phyloP scores from a whole-genome alignment of 2,797 vertebrate genomes.

The Gila robusta region DNA sequence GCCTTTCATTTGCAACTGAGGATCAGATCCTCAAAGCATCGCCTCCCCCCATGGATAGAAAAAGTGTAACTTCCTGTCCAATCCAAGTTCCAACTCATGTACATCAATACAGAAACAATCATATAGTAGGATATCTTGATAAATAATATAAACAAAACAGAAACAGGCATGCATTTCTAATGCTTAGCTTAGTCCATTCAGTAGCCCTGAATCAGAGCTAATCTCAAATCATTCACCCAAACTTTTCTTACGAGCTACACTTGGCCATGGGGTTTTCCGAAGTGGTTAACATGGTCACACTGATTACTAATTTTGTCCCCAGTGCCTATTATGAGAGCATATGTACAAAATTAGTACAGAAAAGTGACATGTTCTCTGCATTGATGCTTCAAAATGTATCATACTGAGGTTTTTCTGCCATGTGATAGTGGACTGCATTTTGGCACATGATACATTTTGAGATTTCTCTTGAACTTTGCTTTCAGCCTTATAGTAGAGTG shows the following conservation, averaged over 20 bases:
- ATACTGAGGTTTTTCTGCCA: conserved; percentile 69
- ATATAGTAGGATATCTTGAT: conserved; percentile 24
- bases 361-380: conserved; percentile 88
- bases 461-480: conserved; percentile 75
- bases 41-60: conserved; percentile 88
- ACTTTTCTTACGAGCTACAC: conserved; percentile 75
- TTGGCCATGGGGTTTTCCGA: conserved; percentile 89
- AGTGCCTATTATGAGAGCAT: conserved; percentile 58
- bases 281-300: conserved; percentile 86
- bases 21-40: conserved; percentile 87
- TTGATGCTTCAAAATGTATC: conserved; percentile 94
- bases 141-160: conserved; percentile 24
- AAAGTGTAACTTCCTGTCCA: conserved; percentile 76
- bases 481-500: conserved; percentile 74
- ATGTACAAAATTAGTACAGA: conserved; percentile 85
- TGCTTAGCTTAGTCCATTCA: conserved; percentile 60
- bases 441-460: conserved; percentile 86
- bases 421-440: conserved; percentile 77
- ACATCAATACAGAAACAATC: conserved; percentile 85
- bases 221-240: conserved; percentile 56
- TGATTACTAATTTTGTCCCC: conserved; percentile 85
- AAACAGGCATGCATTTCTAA: conserved; percentile 46
- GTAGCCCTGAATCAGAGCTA: conserved; percentile 41
- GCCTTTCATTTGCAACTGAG: conserved; percentile 84
- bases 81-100: conserved; percentile 64